Percentiles rank a stretch among this genome's conserved stretches.
Evolutionary conservation across 64 coral and sea anemone species (phyloP).

Genomic region (Montipora sp.): DNA sequence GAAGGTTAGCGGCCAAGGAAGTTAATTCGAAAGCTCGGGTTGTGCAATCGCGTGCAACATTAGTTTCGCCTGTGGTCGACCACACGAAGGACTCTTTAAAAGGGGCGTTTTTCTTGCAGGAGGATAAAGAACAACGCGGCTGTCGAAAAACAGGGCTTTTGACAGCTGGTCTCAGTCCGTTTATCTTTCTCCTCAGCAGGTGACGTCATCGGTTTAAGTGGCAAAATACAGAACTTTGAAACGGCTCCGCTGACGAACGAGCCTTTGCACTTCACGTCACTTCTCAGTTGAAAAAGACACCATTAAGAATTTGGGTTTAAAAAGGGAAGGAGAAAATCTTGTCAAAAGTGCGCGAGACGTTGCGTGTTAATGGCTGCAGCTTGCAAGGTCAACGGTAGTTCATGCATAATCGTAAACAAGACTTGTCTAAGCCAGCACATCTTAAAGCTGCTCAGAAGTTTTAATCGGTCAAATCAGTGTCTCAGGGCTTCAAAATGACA

Average conservation of each 20-base stretch:
- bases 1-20: not conserved
- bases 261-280: not conserved
- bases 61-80: slow-evolving; percentile 20
- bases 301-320: not conserved
- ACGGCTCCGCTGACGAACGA: not conserved
- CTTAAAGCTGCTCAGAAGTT: slow-evolving; percentile 17
- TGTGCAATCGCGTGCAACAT: not conserved
- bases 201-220: slow-evolving; percentile 49
- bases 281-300: not conserved
- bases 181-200: slow-evolving; percentile 9
- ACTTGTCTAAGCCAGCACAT: slow-evolving; percentile 40
- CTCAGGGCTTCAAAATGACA: slow-evolving; percentile 23
- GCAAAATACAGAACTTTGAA: not conserved
- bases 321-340: slow-evolving; percentile 4
- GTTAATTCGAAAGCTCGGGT: not conserved
- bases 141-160: slow-evolving; percentile 6
- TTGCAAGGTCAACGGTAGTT: not conserved
- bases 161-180: not conserved
- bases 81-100: not conserved
- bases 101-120: not conserved
- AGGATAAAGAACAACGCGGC: slow-evolving; percentile 39
- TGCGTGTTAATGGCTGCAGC: slow-evolving; percentile 8
- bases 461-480: slow-evolving; percentile 40
- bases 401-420: slow-evolving; percentile 18
- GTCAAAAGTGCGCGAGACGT: not conserved